Base-by-base conservation (phyloP, 2,888 invertebrate species). In the Limnephilus marmoratus region DNA sequence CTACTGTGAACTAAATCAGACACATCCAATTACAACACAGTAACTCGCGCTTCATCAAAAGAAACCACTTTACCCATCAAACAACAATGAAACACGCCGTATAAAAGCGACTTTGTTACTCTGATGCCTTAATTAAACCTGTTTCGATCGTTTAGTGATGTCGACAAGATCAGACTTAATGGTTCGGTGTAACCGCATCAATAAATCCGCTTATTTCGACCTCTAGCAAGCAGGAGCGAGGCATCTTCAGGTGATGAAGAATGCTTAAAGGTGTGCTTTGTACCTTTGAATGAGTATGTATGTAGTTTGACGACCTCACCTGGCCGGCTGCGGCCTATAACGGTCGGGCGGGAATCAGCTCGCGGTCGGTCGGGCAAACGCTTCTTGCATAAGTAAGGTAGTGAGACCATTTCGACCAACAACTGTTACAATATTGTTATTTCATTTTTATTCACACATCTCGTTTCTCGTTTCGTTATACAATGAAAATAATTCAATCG, bases 321-420 rank as follows among this genome's bases (percentile, higher is more conserved):
- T 68, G 68, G 68, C 68, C 24, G 68, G 68, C 68, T 24, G 68
- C 9, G 68, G 81, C 18, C 88, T 41, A 80, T 89, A 89, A 89
- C 88, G 88, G 88, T 89, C 80, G 88, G 34, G 41, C 86, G 41
- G 68, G 87, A 87, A 88, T 88, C 88, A 80, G 80, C 80, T 88
- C 37, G 88, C 88, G 88, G 68, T 88, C 88, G 88, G 88, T 68
- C 88, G 88, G 68, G 68, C 88, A 88, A 80, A 89, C 88, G 88
- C 80, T 89, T 31, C 88, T 89, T 89, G 88, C 88, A 89, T 89
- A 89, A 89, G 88, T 80, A 89, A 81, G 80, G 68, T 80, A 68
- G 68, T 68, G 9, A 68, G 68, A 68, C 68, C 88, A 81, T 37
- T 80, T 24, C 37, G 29, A 49, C 34, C 37, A 86, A 88, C 87